Base-by-base conservation (phyloP, 2,888 invertebrate species). In the Hyposoter dolosus region DNA sequence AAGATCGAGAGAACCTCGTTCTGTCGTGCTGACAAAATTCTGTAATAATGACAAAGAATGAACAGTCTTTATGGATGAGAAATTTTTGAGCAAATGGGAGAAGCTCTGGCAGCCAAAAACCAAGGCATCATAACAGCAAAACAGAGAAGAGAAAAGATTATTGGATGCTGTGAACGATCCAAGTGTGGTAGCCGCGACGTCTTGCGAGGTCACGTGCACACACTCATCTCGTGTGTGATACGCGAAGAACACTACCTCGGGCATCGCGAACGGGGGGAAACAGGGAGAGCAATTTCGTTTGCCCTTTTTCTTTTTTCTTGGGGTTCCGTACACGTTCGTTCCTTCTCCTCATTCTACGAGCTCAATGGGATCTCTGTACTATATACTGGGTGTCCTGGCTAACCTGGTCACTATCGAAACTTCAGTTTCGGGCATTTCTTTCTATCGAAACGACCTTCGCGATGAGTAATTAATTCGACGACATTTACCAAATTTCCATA, bases 151-250 rank as follows among this genome's bases (percentile, higher is more conserved):
- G 63, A 53, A 35, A 50, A 66, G 6, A 80, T 72, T 28, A 50
- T 72, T 40, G 65, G 76, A 60, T 68, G 75, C 60, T 71, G 76
- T 32, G 76, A 69, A 65, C 28, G 66, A 78, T 82, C 69, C 88
- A 90, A 90, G 88, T 89, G 89, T 90, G 89, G 91, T 91, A 91
- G 91, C 91, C 88, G 35, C 71, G 88, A 89, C 89, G 90, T 90
- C 89, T 88, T 90, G 90, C 90, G 90, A 91, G 90, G 90, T 91
- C 91, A 92, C 91, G 91, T 91, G 90, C 89, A 86, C 87, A 88
- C 89, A 63, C 83, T 83, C 40, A 40, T 40, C 87, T 87, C 53
- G 75, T 84, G 89, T 87, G 89, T 86, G 88, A 89, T 86, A 82
- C 85, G 88, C 87, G 86, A 83, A 85, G 74, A 84, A 85, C 78